phyloP scores from a whole-genome alignment of 2,888 invertebrate genomes.

The Macaria notata region DNA sequence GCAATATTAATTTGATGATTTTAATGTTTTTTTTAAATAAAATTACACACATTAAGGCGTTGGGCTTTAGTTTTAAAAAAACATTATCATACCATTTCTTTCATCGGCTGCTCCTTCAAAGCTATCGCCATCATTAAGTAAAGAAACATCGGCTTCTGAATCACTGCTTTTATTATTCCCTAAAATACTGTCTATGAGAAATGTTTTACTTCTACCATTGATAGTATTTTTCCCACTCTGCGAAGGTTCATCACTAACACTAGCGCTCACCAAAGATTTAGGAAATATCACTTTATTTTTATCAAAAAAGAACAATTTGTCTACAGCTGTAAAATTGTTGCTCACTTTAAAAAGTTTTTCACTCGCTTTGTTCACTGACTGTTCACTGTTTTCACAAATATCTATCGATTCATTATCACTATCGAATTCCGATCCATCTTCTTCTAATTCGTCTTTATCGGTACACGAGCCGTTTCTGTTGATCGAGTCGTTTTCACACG shows the following conservation, averaged over 20 bases:
- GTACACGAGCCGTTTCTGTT: slow-evolving; percentile 40
- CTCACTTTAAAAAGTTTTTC: slow-evolving; percentile 43
- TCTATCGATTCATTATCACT: slow-evolving; percentile 78
- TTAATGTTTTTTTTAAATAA: too few relatives aligned
- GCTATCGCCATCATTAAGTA: slow-evolving; percentile 45
- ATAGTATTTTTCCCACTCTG: slow-evolving; percentile 48
- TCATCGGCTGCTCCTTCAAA: slow-evolving; percentile 70
- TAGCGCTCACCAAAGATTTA: slow-evolving; percentile 45
- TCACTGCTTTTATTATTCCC: slow-evolving; percentile 62
- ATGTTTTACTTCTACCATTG: slow-evolving; percentile 73
- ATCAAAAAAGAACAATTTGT: slow-evolving; percentile 55
- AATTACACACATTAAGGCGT: too few relatives aligned
- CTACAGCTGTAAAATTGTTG: slow-evolving; percentile 43
- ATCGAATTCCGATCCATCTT: slow-evolving; percentile 65
- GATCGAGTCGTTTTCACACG: slow-evolving; percentile 62
- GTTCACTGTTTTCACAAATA: slow-evolving; percentile 73
- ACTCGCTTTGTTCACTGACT: slow-evolving; percentile 36
- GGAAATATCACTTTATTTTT: slow-evolving; percentile 51
- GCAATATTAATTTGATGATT: too few relatives aligned
- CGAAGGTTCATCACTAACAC: slow-evolving; percentile 41
- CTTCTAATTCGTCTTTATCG: slow-evolving; percentile 48
- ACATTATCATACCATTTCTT: slow-evolving; percentile 61
- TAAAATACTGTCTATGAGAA: slow-evolving; percentile 81
- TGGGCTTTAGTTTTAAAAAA: too few relatives aligned
- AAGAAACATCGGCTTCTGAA: slow-evolving; percentile 33